Conservation (phyloP, 2,888 invertebrate genomes). For the Erebia aethiops region DNA sequence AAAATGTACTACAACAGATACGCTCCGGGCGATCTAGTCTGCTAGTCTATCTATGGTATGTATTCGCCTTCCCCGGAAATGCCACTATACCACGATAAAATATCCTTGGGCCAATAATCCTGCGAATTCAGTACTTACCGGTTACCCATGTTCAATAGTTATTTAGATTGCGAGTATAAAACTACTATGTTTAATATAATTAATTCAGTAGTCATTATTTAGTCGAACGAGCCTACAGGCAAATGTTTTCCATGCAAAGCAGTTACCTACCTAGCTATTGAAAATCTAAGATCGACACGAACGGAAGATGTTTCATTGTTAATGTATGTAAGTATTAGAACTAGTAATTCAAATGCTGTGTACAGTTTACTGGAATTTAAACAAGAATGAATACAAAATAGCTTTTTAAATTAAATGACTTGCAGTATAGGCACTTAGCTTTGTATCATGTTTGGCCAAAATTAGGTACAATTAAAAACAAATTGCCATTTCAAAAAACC, state of each 20-base stretch:
- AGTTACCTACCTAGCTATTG: slow-evolving; percentile 33
- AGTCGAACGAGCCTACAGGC: slow-evolving; percentile 41
- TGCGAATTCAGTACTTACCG: slow-evolving; percentile 14
- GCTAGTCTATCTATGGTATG: neutral
- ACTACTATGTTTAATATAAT: slow-evolving; percentile 43
- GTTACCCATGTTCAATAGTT: slow-evolving; percentile 28
- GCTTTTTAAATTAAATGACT: neutral
- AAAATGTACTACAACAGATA: neutral
- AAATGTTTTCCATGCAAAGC: slow-evolving; percentile 41
- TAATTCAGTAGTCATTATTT: slow-evolving; percentile 41
- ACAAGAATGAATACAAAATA: neutral
- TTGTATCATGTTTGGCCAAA: neutral
- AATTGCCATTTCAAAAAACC: slow-evolving; percentile 1
- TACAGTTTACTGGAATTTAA: neutral
- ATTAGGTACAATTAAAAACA: neutral
- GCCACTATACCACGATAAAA: slow-evolving; percentile 15
- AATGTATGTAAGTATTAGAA: slow-evolving; percentile 32
- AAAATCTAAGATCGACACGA: slow-evolving; percentile 41
- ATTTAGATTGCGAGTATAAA: slow-evolving; percentile 35
- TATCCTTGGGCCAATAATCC: slow-evolving; percentile 11
- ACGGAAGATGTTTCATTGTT: slow-evolving; percentile 37
- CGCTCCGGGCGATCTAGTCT: neutral
- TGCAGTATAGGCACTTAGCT: neutral
- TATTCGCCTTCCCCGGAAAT: neutral
- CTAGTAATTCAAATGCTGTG: slow-evolving; percentile 28